Evolutionary conservation across 2,797 vertebrate genomes (phyloP).

Genomic region (Oceanodroma leucorhoa): DNA sequence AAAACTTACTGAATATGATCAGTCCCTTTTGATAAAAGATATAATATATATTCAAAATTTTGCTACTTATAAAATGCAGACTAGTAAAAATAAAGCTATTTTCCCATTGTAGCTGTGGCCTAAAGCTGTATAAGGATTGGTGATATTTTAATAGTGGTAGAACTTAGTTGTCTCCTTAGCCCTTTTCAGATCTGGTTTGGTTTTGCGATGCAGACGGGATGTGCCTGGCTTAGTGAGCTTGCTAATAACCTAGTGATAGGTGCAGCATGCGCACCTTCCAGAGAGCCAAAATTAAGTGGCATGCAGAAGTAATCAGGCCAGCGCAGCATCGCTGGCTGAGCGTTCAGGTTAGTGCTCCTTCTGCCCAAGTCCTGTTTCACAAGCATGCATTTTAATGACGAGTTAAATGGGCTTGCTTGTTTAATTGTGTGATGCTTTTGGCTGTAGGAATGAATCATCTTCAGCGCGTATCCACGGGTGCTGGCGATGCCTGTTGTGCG

Average conservation of each 20-base stretch:
- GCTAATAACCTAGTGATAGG: background rate
- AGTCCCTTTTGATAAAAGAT: background rate
- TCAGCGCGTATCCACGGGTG: background rate
- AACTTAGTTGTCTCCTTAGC: background rate
- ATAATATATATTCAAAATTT: background rate
- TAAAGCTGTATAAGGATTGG: background rate
- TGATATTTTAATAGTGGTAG: background rate
- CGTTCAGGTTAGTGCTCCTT: background rate
- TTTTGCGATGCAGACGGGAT: background rate
- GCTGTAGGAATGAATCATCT: constrained; percentile 37
- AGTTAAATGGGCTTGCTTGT: constrained; percentile 30
- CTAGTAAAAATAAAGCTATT: background rate
- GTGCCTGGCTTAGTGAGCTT: background rate
- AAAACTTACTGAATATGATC: background rate
- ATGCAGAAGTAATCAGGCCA: background rate
- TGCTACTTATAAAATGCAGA: background rate
- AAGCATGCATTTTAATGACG: constrained; percentile 14
- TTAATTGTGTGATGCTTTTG: constrained; percentile 38
- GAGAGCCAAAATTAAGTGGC: background rate
- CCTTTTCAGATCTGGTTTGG: background rate
- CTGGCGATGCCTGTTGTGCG: background rate
- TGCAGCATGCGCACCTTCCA: background rate
- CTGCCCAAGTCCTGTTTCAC: constrained; percentile 25
- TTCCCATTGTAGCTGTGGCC: background rate
- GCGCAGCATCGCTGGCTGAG: background rate